phyloP scores from a whole-genome alignment of 1,140 invertebrate genomes.

The Muscidifurax raptorellus region DNA sequence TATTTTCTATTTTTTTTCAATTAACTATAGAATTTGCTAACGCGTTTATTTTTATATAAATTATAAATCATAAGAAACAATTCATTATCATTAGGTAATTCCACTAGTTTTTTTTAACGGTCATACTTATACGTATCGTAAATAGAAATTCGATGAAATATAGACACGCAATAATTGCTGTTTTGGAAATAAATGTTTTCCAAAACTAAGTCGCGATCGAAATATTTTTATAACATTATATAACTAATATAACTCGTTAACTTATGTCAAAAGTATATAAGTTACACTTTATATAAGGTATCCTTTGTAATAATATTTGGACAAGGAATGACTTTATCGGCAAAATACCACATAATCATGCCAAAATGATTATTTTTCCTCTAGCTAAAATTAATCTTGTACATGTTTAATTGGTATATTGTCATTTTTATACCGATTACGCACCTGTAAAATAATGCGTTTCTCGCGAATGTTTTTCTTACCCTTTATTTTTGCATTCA shows the following conservation, averaged over 20 bases:
- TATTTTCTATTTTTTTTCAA: background rate
- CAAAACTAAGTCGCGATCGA: background rate
- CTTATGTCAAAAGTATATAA: background rate
- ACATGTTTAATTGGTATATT: background rate
- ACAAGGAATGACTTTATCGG: slow-evolving; percentile 36
- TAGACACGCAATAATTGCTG: background rate
- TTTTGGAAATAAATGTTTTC: background rate
- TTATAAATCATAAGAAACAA: background rate
- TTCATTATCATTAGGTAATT: background rate
- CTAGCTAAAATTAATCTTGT: background rate
- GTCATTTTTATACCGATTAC: background rate
- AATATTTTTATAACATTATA: background rate
- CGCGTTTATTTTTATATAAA: background rate
- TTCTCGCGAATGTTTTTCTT: background rate
- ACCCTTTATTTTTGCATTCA: background rate
- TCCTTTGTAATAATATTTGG: background rate
- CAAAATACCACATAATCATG: slow-evolving; percentile 6
- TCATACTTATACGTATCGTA: background rate
- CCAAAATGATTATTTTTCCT: background rate
- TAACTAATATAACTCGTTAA: background rate
- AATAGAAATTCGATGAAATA: slow-evolving; percentile 26
- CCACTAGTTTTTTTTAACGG: background rate
- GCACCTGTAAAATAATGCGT: background rate
- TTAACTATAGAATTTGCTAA: background rate
- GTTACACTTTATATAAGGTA: no score